Percentiles rank a stretch among this genome's conserved stretches.
These are phyloP conservation scores for Neolamprologus brichardi DNA, from an alignment of 2,113 vertebrate genomes.

Conservation along the genomic window DNA sequence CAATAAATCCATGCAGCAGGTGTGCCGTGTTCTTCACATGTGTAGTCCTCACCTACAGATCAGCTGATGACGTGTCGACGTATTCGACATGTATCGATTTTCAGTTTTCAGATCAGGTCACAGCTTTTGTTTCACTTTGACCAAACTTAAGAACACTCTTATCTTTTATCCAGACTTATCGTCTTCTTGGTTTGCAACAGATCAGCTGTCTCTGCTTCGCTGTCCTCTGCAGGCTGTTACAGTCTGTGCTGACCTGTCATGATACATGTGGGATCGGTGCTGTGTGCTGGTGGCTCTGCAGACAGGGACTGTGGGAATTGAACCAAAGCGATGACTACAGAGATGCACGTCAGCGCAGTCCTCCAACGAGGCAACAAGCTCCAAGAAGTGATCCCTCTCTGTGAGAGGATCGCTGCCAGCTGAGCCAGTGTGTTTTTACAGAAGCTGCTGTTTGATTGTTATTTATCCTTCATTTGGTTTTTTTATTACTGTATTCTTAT, in stretches of 20 bases:
- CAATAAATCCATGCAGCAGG: background rate
- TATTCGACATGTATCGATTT: background rate
- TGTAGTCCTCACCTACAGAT: background rate
- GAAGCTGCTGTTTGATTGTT: background rate
- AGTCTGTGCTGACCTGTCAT: background rate
- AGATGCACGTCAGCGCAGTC: background rate
- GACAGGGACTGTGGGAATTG: background rate
- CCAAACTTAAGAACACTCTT: background rate
- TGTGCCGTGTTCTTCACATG: fast-evolving
- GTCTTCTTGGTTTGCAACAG: fast-evolving
- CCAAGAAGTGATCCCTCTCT: background rate
- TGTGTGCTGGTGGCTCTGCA: background rate
- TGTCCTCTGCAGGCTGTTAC: background rate
- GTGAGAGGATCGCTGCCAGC: background rate
- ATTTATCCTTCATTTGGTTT: background rate
- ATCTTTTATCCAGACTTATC: background rate
- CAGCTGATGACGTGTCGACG: background rate
- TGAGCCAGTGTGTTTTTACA: fast-evolving
- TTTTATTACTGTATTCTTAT: background rate
- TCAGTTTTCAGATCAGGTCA: background rate
- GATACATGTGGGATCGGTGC: background rate
- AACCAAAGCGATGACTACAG: background rate
- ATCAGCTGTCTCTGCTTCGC: background rate
- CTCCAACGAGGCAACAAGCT: background rate
- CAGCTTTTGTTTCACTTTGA: background rate